These are phyloP conservation scores for Thripadectes ignobilis DNA, from an alignment of 2,797 vertebrate species.

Conservation along the genomic window DNA sequence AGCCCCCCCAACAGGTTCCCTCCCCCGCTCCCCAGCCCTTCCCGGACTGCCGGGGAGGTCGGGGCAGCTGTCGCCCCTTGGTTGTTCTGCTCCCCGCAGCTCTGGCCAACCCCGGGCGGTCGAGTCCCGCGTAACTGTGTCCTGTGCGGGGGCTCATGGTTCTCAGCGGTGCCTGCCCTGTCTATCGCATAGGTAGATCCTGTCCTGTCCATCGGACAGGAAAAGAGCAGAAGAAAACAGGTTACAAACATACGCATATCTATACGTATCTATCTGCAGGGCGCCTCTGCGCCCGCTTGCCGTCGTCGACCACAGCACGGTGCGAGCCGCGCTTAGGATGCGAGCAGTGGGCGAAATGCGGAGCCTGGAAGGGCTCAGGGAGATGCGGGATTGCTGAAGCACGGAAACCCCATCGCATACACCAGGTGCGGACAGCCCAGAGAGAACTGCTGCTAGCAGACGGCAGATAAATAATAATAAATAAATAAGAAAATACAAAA, in stretches of 20 bases:
- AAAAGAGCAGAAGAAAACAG: neutral
- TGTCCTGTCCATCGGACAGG: neutral
- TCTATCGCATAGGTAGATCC: neutral
- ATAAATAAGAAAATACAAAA: neutral
- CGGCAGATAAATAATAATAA: neutral
- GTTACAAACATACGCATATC: accelerated
- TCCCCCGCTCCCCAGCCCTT: neutral
- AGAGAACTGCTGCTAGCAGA: neutral
- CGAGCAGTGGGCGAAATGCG: neutral
- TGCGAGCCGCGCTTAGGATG: neutral
- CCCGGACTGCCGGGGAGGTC: neutral
- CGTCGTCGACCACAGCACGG: neutral
- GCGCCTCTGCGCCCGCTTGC: neutral
- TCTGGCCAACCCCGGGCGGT: neutral
- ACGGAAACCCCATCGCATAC: neutral
- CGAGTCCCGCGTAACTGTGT: neutral
- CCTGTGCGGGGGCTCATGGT: accelerated
- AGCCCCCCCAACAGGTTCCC: neutral
- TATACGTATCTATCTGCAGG: neutral
- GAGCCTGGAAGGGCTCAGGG: neutral
- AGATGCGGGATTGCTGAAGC: neutral
- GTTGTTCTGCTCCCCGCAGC: neutral
- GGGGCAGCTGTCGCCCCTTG: neutral
- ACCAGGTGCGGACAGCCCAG: neutral
- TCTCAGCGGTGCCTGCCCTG: neutral